Evolutionary conservation across 2,797 vertebrate species (phyloP).

Genomic region (Psittacula echo): DNA sequence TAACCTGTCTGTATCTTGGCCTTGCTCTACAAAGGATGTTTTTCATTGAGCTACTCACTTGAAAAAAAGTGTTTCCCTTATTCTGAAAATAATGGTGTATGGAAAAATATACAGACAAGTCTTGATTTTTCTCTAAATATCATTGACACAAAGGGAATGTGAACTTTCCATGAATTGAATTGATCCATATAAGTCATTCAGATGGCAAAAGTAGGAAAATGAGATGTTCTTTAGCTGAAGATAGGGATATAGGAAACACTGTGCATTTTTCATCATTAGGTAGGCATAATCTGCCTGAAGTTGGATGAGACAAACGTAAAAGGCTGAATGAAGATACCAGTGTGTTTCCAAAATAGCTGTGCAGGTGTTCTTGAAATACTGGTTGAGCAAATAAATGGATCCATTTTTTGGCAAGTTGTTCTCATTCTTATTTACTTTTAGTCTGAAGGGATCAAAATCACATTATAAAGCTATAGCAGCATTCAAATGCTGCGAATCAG

Average conservation of each 20-base stretch:
- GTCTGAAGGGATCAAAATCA: slow-evolving; percentile 41
- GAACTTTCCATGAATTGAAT: background rate
- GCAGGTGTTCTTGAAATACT: slow-evolving; percentile 40
- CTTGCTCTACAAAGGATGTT: background rate
- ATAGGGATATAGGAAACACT: background rate
- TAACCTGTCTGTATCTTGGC: background rate
- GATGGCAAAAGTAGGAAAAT: background rate
- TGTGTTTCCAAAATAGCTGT: background rate
- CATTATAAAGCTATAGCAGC: background rate
- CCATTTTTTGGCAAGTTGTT: slow-evolving; percentile 8
- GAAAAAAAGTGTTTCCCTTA: background rate
- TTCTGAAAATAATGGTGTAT: background rate
- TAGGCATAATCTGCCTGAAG: background rate
- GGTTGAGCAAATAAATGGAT: background rate
- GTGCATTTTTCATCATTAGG: background rate
- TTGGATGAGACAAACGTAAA: background rate
- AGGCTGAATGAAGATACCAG: background rate
- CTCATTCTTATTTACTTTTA: slow-evolving; percentile 31
- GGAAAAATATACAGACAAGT: background rate
- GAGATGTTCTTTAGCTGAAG: background rate
- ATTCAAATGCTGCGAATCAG: background rate
- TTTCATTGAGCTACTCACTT: background rate
- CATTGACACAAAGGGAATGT: background rate
- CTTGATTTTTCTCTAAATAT: background rate
- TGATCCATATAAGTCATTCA: background rate